Evolutionary conservation across 2,113 vertebrate species (phyloP), one percentile per base, ranked within the genome.

Genomic region (Pitta sordida): DNA sequence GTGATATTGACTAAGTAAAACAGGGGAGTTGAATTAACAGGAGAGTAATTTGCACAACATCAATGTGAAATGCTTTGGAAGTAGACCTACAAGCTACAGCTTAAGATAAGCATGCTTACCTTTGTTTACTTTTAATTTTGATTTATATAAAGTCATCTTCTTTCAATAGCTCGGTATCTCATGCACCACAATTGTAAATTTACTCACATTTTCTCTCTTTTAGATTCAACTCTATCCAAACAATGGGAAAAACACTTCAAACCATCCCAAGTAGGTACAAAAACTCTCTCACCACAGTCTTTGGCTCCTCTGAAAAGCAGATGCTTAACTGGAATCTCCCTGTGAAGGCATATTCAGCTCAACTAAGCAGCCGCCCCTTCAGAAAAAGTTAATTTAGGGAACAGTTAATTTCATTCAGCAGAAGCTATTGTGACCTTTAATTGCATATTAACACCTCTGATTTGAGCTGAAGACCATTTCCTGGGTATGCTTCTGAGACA

Each of bases 371-470:
- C 13, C 24, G 73, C 43, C 23, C 14, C 29, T 46, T 73, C 51
- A 85, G 48, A 73, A 77, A 34, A 77, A 34, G 14, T 69, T 83
- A 6, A 48, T 86, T 56, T 83, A 30, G 26, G 24, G 19, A 67
- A 62, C 51, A 85, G 43, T 34, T 87, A 58, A 90, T 87, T 92
- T 89, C 12, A 59, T 85, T 89, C 51, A 55, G 37, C 53, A 87
- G 82, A 89, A 86, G 29, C 59, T 77, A 39, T 60, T 55, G 34
- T 87, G 91, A 89, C 82, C 51, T 92, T 91, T 96, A 95, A 90
- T 92, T 91, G 55, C 43, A 77, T 46, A 83, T 85, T 91, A 92
- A 59, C 87, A 87, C 87, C 67, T 94, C 59, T 74, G 46, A 91
- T 94, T 85, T 62, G 46, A 87, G 48, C 62, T 91, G 82, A 76